These are phyloP conservation scores for Zaprionus bogoriensis DNA, from an alignment of 2,888 invertebrate genomes.

Conservation along the genomic window DNA sequence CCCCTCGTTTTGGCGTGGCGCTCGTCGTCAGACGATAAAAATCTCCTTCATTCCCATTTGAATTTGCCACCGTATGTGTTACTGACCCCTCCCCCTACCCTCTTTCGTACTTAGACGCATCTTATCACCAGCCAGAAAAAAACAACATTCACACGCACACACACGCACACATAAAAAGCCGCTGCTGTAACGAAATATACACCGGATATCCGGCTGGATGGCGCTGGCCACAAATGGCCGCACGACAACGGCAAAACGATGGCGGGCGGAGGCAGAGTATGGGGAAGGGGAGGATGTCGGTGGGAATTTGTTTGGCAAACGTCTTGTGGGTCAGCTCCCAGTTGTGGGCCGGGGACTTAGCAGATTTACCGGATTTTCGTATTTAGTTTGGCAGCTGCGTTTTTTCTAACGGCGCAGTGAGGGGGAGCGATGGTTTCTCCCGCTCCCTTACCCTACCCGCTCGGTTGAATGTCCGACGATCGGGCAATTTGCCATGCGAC, in stretches of 20 bases:
- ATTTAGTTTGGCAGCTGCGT: constrained; percentile 29
- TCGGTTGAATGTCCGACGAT: constrained; percentile 14
- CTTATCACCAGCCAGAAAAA: constrained; percentile 47
- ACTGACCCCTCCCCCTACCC: background rate
- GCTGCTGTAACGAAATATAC: constrained; percentile 56
- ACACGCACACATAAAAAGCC: constrained; percentile 21
- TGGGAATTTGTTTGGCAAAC: constrained; percentile 38
- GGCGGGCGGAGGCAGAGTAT: background rate
- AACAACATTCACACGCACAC: background rate
- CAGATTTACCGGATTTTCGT: constrained; percentile 56
- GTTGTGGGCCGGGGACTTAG: constrained; percentile 41
- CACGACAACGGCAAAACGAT: constrained; percentile 23
- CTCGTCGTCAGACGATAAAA: constrained; percentile 60
- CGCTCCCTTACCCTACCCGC: background rate
- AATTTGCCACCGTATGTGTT: constrained; percentile 57
- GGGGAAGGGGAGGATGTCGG: too few relatives aligned
- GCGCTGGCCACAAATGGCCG: constrained; percentile 15
- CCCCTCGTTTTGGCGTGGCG: background rate
- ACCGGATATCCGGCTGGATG: constrained; percentile 60
- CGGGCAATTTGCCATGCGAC: constrained; percentile 30
- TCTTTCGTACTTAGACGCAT: constrained; percentile 27
- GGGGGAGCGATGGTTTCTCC: too few relatives aligned
- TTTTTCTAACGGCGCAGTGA: too few relatives aligned
- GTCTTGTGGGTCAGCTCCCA: constrained; percentile 24
- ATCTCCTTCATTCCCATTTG: constrained; percentile 77